phyloP scores from a whole-genome alignment of 2,888 invertebrate genomes.

The Callyntrura sp. region DNA sequence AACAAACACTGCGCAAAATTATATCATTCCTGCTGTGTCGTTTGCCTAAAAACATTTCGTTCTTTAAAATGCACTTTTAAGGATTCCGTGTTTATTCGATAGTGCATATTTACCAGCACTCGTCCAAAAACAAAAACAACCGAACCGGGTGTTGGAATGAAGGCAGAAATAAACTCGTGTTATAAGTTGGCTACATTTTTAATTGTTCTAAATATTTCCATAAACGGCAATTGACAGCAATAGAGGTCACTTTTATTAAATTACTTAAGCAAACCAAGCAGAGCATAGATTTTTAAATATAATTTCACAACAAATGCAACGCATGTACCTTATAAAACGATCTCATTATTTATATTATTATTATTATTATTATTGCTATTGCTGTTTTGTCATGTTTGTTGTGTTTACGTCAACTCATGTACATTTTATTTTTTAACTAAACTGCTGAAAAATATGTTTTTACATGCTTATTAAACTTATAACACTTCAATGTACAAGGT shows the following conservation, averaged over 20 bases:
- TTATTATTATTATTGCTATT: neutral
- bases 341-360: conserved; percentile 37
- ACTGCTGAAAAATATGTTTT: neutral
- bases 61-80: conserved; percentile 7
- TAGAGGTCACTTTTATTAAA: neutral
- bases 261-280: neutral
- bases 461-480: too few relatives aligned
- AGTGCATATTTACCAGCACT: neutral
- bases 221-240: neutral
- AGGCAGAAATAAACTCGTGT: neutral
- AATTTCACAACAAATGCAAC: conserved; percentile 33
- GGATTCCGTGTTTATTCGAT: conserved; percentile 31
- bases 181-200: conserved; percentile 9
- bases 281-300: neutral
- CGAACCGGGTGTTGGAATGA: neutral
- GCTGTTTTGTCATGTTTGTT: neutral
- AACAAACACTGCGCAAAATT: neutral
- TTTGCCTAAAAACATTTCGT: conserved; percentile 5
- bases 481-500: conserved; percentile 43
- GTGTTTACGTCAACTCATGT: neutral
- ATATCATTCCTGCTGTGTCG: neutral
- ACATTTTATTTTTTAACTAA: neutral
- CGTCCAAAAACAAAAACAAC: neutral
- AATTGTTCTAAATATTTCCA: neutral
- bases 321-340: conserved; percentile 59